Evolutionary conservation across 1,140 invertebrate genomes (phyloP).

Genomic region (Theocolax elegans): DNA sequence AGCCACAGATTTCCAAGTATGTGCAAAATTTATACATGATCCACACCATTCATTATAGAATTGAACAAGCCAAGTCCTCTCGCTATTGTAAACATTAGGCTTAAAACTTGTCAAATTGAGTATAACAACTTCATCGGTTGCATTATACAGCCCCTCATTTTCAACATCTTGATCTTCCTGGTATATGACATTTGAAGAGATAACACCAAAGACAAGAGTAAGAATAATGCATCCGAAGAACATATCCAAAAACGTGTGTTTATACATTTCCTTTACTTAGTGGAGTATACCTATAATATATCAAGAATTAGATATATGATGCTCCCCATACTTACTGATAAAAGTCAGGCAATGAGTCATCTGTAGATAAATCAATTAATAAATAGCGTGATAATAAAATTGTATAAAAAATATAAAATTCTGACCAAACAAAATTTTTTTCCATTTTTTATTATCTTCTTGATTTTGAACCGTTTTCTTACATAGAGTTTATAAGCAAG

Average conservation of each 20-base stretch:
- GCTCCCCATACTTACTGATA: too few species aligned
- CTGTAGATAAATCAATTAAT: too few species aligned
- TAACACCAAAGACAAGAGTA: background rate
- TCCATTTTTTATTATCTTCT: too few species aligned
- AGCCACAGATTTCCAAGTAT: slow-evolving; percentile 80
- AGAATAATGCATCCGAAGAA: background rate
- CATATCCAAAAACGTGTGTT: slow-evolving; percentile 3
- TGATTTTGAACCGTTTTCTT: too few species aligned
- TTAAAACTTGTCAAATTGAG: slow-evolving; percentile 73
- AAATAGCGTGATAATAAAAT: too few species aligned
- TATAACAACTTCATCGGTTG: slow-evolving; percentile 71
- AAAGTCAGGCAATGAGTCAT: too few species aligned
- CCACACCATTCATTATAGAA: slow-evolving; percentile 93
- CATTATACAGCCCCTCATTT: slow-evolving; percentile 70
- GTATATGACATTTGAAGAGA: background rate
- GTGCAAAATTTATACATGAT: slow-evolving; percentile 84
- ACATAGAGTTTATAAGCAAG: too few species aligned
- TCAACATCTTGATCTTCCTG: background rate
- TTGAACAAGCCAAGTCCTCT: slow-evolving; percentile 79
- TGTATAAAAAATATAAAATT: too few species aligned
- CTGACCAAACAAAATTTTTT: too few species aligned
- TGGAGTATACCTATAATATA: background rate
- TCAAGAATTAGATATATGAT: too few species aligned
- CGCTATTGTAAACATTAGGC: slow-evolving; percentile 69
- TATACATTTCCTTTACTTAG: slow-evolving; percentile 17